Conservation (phyloP, 2,888 invertebrate genomes). For the Microplitis deprimator region DNA sequence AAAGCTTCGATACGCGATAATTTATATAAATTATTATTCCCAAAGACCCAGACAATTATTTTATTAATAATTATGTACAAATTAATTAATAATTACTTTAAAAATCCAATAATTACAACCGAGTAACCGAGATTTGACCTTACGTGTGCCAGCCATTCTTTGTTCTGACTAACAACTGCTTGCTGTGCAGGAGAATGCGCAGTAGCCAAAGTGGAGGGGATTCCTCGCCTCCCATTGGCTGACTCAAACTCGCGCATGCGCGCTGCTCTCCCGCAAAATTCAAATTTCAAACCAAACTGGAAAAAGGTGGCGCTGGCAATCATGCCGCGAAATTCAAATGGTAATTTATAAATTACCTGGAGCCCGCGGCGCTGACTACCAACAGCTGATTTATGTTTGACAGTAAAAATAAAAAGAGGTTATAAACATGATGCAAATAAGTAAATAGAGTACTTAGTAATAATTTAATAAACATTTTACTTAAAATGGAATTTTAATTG, state of each 20-base stretch:
- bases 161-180: not conserved
- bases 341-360: not conserved
- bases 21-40: conserved; percentile 5
- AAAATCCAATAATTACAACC: not conserved
- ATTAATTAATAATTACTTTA: not conserved
- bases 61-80: not conserved
- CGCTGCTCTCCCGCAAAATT: not conserved
- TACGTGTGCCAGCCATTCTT: not conserved
- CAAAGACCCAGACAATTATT: not conserved
- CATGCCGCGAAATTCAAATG: not conserved
- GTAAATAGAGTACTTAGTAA: no score
- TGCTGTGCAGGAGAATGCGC: not conserved
- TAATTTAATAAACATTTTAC: no score
- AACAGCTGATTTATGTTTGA: not conserved
- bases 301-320: not conserved
- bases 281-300: not conserved
- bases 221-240: not conserved
- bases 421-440: not conserved
- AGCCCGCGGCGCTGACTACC: no score
- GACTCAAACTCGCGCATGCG: not conserved
- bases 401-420: not conserved
- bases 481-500: no score
- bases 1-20: not conserved
- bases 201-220: not conserved
- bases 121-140: not conserved